Evolutionary conservation across 1,140 invertebrate species (phyloP), one percentile per base, ranked within the genome.

Genomic region (Lordiphosa stackelbergi): DNA sequence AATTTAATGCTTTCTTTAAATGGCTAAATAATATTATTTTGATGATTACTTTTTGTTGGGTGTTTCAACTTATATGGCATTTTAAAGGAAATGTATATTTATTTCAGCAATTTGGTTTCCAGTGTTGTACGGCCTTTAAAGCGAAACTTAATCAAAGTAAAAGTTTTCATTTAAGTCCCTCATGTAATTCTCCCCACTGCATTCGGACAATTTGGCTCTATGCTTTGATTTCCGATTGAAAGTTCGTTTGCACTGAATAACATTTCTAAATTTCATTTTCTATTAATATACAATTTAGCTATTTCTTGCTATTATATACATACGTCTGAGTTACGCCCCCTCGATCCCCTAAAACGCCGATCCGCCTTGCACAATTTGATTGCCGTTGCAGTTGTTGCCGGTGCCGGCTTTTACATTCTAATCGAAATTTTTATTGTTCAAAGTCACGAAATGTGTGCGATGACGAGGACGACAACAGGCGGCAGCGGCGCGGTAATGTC

Each of bases 391-490:
- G 56, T 56, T 74, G 73, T 42, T 36, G 47, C 55, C 41, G 22
- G 36, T 46, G 51, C 49, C 63, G 62, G 71, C 58, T 83, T 81
- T 83, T 81, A 77, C 65, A 81, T 81, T 81, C 77, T 81, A 81
- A 81, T 81, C 77, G 77, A 81, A 81, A 83, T 63, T 81, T 81
- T 81, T 81, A 81, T 81, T 81, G 77, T 81, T 59, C 41, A 57
- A 58, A 81, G 77, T 81, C 77, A 81, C 77, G 77, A 77, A 72
- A 83, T 68, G 77, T 62, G 56, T 64, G 72, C 75, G 68, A 58
- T 71, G 62, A 41, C 42, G 62, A 53, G 59, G 65, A 62, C 57
- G 51, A 61, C 40, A 56, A 51, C 58, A 43, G 19, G 41, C 35
- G 22, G 22, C 36, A 19, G 34, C 65, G 65, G 55, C 43, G 42